Evolutionary conservation across 2,797 vertebrate genomes (phyloP).

Genomic region (Synaphobranchus kaupii): DNA sequence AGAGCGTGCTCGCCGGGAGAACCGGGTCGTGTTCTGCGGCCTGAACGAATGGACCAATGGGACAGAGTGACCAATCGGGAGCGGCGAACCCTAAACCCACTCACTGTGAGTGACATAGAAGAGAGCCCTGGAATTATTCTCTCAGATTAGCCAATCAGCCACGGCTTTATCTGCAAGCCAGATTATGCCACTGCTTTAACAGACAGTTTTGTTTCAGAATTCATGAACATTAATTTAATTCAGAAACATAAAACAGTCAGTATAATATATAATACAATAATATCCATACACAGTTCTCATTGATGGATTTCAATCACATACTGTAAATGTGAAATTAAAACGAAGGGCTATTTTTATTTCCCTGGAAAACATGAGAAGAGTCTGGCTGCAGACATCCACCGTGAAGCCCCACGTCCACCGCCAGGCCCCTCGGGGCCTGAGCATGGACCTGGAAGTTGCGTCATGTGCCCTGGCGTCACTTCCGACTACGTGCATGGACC

Average conservation of each 20-base stretch:
- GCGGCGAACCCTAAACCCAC: not conserved
- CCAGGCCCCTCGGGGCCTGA: too few relatives aligned
- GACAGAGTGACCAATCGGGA: not conserved
- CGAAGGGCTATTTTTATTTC: not conserved
- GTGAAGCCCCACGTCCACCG: too few relatives aligned
- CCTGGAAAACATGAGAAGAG: too few relatives aligned
- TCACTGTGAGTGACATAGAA: not conserved
- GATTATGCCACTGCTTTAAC: not conserved
- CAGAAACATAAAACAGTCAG: not conserved
- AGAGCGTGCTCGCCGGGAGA: slow-evolving; percentile 74
- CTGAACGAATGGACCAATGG: not conserved
- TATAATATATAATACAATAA: not conserved
- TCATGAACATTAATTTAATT: not conserved
- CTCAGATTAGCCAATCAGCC: not conserved
- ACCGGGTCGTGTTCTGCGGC: slow-evolving; percentile 67
- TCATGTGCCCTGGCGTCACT: too few relatives aligned
- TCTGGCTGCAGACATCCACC: too few relatives aligned
- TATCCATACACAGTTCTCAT: not conserved
- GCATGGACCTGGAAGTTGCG: too few relatives aligned
- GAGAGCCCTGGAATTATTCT: not conserved
- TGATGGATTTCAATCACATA: not conserved
- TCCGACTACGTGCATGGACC: too few relatives aligned
- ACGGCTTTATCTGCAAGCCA: not conserved
- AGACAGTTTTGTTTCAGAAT: not conserved
- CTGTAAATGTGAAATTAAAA: not conserved